Percentiles rank a stretch among this genome's conserved stretches.
These are phyloP conservation scores for Pyxicephalus adspersus DNA, from an alignment of 2,113 vertebrate species.

Conservation along the genomic window DNA sequence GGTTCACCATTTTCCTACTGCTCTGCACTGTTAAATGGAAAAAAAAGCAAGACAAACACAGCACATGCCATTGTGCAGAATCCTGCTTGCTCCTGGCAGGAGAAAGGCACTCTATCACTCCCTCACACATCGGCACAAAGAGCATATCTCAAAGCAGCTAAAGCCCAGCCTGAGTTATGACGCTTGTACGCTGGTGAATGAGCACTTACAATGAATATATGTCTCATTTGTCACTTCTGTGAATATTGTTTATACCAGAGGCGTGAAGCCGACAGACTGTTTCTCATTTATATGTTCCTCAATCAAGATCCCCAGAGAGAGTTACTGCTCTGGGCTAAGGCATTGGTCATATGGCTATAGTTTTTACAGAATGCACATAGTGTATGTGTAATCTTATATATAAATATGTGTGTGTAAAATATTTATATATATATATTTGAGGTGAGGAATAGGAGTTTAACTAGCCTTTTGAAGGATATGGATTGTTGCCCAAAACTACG, in stretches of 20 bases:
- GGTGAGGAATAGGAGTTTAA: no score
- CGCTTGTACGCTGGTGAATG: conserved; percentile 45
- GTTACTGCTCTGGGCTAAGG: conserved; percentile 4
- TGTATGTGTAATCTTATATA: no score
- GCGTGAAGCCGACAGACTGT: conserved; percentile 26
- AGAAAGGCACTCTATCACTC: conserved; percentile 17
- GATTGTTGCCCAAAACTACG: no score
- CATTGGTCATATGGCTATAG: not conserved
- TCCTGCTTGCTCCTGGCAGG: not conserved
- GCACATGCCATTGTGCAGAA: not conserved
- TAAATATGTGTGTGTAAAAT: no score
- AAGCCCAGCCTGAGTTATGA: conserved; percentile 39
- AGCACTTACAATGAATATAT: conserved; percentile 51
- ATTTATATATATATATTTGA: no score
- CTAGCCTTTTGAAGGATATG: no score
- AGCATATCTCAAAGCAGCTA: conserved; percentile 27
- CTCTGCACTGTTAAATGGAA: not conserved
- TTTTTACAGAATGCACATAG: no score
- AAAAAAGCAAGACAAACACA: not conserved
- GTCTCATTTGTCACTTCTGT: conserved; percentile 47
- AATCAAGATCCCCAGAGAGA: conserved; percentile 12
- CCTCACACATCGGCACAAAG: conserved; percentile 27
- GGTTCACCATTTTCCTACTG: not conserved
- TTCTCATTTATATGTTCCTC: conserved; percentile 50
- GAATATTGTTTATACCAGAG: conserved; percentile 35